Evolutionary conservation across 1,140 invertebrate species (phyloP).

Genomic region (Delia radicum): DNA sequence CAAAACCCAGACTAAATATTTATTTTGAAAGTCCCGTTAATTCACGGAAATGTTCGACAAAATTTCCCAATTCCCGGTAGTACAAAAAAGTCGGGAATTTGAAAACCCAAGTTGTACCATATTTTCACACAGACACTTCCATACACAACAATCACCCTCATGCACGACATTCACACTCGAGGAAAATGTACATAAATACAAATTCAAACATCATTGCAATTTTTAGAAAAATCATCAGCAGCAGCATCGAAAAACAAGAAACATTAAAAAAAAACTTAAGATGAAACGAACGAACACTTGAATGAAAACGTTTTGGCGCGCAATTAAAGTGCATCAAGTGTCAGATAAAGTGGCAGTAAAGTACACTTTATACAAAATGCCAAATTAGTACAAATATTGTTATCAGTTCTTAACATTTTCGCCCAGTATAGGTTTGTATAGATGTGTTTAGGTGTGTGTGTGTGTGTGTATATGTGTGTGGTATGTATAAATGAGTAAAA

Average conservation of each 20-base stretch:
- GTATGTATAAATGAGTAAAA: too few relatives aligned
- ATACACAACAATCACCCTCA: background rate
- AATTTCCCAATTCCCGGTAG: too few relatives aligned
- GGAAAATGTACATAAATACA: background rate
- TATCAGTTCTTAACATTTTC: conserved; percentile 46
- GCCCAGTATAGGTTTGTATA: background rate
- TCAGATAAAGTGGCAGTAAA: conserved; percentile 56
- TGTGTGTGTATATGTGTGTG: background rate
- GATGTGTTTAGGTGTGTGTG: background rate
- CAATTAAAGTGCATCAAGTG: conserved; percentile 57
- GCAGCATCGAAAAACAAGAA: background rate
- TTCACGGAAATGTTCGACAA: too few relatives aligned
- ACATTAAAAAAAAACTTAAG: conserved; percentile 6
- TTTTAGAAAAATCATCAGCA: background rate
- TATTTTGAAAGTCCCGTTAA: too few relatives aligned
- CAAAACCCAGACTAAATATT: too few relatives aligned
- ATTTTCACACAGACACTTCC: background rate
- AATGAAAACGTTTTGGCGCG: conserved; percentile 33
- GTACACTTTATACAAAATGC: conserved; percentile 53
- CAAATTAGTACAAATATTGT: conserved; percentile 57
- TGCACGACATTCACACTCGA: background rate
- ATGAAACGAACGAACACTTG: conserved; percentile 29
- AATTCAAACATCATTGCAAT: background rate
- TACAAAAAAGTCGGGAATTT: too few relatives aligned
- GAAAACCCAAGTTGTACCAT: too few relatives aligned